These are phyloP conservation scores for Tillus elongatus DNA, from an alignment of 2,888 invertebrate species.

Conservation along the genomic window DNA sequence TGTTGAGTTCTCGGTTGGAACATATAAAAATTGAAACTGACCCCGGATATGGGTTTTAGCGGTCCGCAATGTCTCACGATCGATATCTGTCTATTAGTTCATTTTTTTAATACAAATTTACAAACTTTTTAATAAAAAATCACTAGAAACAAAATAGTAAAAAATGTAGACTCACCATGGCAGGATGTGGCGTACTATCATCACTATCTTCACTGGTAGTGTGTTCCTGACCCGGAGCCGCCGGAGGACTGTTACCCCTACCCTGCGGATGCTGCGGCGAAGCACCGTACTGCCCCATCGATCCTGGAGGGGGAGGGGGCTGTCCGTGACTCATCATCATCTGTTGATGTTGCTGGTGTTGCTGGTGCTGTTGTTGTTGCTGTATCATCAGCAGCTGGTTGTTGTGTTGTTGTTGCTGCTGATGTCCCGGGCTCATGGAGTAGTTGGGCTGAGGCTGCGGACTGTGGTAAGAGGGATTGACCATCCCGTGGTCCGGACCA, in stretches of 20 bases:
- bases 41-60: too few relatives aligned
- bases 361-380: slow-evolving; percentile 36
- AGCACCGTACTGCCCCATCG: slow-evolving; percentile 40
- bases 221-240: slow-evolving; percentile 47
- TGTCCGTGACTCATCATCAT: slow-evolving; percentile 42
- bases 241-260: slow-evolving; percentile 52
- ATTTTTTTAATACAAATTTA: too few relatives aligned
- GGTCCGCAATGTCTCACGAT: too few relatives aligned
- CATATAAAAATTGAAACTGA: too few relatives aligned
- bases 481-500: slow-evolving; percentile 40
- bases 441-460: slow-evolving; percentile 35
- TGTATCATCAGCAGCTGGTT: slow-evolving; percentile 37
- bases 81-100: too few relatives aligned
- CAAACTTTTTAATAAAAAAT: slow-evolving; percentile 7
- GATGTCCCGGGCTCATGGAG: slow-evolving; percentile 34
- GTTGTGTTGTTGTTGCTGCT: slow-evolving; percentile 33
- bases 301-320: slow-evolving; percentile 41
- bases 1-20: too few relatives aligned
- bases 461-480: slow-evolving; percentile 40
- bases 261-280: slow-evolving; percentile 51
- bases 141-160: slow-evolving; percentile 4
- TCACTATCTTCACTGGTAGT: slow-evolving; percentile 83
- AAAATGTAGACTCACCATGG: slow-evolving; percentile 44
- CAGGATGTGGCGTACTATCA: slow-evolving; percentile 66
- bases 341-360: slow-evolving; percentile 35